Evolutionary conservation across 2,888 invertebrate genomes (phyloP), one percentile per base, ranked within the genome.

Genomic region (Eucera pruinosa): DNA sequence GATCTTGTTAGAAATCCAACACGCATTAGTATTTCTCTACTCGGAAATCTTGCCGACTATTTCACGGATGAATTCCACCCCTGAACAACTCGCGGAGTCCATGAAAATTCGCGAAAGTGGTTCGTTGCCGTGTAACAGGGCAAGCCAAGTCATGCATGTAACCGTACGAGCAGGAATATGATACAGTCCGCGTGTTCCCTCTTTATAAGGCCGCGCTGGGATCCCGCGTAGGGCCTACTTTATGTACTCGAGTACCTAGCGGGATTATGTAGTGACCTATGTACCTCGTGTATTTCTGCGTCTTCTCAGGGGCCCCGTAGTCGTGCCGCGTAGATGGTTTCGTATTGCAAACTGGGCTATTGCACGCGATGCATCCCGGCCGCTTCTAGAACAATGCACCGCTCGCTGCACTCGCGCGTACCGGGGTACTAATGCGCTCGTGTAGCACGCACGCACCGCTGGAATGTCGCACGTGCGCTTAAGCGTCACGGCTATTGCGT

Each of bases 321-420:
- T 47, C 47, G 43, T 48, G 60, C 45, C 52, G 55, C 74, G 48
- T 52, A 41, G 71, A 73, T 68, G 78, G 81, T 78, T 78, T 81
- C 81, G 77, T 76, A 75, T 85, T 84, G 81, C 82, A 82, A 86
- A 87, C 86, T 82, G 81, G 81, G 58, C 82, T 84, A 79, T 82
- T 80, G 81, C 86, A 88, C 85, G 87, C 88, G 85, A 85, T 88
- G 77, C 84, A 79, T 75, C 76, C 39, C 65, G 76, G 60, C 43
- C 74, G 72, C 66, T 74, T 75, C 62, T 68, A 54, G 74, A 79
- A 85, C 85, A 85, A 85, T 83, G 76, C 75, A 36, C 60, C 50
- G 69, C 50, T 27, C 25, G 60, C 43, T 27, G 55, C 55, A 36
- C 39, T 60, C 41, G 41, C 41, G 48, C 43, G 58, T 60, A 45